Conservation (phyloP, 2,113 vertebrate genomes). For the Nyctereutes procyonoides region DNA sequence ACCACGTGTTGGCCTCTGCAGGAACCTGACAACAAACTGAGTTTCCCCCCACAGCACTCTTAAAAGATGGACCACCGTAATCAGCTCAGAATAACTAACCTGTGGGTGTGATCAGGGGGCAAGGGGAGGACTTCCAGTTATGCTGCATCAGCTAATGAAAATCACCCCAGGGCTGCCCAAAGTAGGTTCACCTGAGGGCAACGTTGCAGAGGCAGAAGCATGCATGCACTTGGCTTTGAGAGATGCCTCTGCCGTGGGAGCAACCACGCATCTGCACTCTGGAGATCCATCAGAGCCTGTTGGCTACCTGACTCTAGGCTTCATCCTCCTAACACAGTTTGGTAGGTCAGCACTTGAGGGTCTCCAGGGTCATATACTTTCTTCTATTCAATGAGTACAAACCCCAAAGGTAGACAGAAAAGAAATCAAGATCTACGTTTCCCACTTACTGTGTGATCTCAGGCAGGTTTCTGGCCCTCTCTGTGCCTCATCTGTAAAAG, state of each 20-base stretch:
- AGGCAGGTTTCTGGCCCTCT: neutral
- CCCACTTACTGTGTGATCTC: neutral
- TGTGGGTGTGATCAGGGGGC: accelerated
- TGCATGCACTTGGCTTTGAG: accelerated
- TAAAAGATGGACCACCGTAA: neutral
- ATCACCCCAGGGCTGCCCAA: neutral
- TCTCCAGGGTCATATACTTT: neutral
- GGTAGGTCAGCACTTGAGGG: neutral
- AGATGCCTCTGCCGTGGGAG: accelerated
- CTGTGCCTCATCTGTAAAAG: neutral
- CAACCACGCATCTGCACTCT: no score
- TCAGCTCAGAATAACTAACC: neutral
- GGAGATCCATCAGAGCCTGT: neutral
- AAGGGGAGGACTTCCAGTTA: neutral
- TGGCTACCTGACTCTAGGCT: neutral
- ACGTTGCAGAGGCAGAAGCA: neutral
- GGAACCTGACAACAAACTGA: slow-evolving; percentile 58
- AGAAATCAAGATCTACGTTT: neutral
- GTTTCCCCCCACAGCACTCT: slow-evolving; percentile 1
- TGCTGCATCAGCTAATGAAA: neutral
- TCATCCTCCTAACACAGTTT: neutral
- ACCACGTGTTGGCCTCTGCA: slow-evolving; percentile 63
- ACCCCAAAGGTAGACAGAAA: neutral
- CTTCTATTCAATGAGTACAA: neutral
- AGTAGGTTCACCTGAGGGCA: neutral